Evolutionary conservation across 2,797 vertebrate species (phyloP), one percentile per base, ranked within the genome.

Genomic region (Varecia variegata): DNA sequence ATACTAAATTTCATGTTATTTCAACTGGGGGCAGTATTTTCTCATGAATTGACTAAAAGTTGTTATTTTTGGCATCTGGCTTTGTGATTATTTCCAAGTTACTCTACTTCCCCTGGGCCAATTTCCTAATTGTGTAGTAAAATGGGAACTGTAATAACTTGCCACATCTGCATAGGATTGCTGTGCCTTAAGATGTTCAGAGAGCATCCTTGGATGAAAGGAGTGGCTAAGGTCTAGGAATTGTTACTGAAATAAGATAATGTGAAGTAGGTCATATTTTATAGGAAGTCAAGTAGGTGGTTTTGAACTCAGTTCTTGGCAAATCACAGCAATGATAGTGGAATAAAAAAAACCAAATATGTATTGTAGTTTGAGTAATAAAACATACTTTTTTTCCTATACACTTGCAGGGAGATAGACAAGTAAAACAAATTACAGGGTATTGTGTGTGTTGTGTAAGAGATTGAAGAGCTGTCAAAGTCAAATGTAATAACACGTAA

Each of bases 11-110:
- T 97, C 83, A 90, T 97, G 90, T 97, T 97, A 91, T 97, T 96
- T 97, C 94, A 97, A 95, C 91, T 97, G 97, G 96, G 93, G 97
- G 95, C 96, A 97, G 96, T 96, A 92, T 97, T 97, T 98, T 98
- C 97, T 97, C 97, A 97, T 97, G 94, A 95, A 92, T 85, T 94
- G 87, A 95, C 94, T 96, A 88, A 92, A 97, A 97, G 93, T 97
- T 98, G 97, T 98, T 98, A 96, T 97, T 97, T 97, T 98, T 98
- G 97, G 98, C 98, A 47, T 93, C 70, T 93, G 87, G 27, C 73
- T 97, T 96, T 94, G 93, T 98, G 96, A 97, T 97, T 97, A 96
- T 97, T 97, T 98, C 97, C 97, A 97, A 98, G 94, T 97, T 97
- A 96, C 83, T 97, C 84, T 98, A 56, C 95, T 97, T 97, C 97